A percentile compares a stretch with the other conserved stretches of the same genome.
phyloP scores from a whole-genome alignment of 2,113 vertebrate species.

The Petrocephalus zakoni region DNA sequence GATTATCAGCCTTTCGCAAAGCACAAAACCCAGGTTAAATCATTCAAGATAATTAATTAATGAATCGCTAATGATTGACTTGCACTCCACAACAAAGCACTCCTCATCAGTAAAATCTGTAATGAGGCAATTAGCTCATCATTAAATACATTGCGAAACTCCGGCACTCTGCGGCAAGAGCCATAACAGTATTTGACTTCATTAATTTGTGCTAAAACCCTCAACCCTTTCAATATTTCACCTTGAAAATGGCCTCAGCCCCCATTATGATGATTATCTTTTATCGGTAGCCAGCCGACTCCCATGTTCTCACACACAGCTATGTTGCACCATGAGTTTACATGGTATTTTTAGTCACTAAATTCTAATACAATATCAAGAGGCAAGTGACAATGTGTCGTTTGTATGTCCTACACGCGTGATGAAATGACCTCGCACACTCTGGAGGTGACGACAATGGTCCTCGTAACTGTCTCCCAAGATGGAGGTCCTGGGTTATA shows the following conservation, averaged over 20 bases:
- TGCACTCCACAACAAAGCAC: not conserved
- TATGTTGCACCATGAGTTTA: not conserved
- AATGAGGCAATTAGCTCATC: slow-evolving; percentile 17
- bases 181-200: not conserved
- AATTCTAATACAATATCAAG: not conserved
- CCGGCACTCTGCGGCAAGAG: not conserved
- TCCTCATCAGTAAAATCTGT: not conserved
- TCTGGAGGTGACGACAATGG: no score
- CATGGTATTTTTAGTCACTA: not conserved
- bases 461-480: no score
- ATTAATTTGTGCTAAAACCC: not conserved
- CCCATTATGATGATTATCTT: not conserved
- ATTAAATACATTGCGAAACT: not conserved
- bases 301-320: not conserved
- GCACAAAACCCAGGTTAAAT: slow-evolving; percentile 7
- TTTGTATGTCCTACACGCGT: no score
- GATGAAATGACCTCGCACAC: no score
- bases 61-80: not conserved
- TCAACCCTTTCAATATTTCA: not conserved
- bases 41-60: slow-evolving; percentile 16
- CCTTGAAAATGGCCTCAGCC: not conserved
- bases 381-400: not conserved
- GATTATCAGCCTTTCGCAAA: slow-evolving; percentile 1
- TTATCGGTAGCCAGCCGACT: not conserved
- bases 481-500: no score